phyloP scores from a whole-genome alignment of 2,797 vertebrate species.

The Myotis planiceps region DNA sequence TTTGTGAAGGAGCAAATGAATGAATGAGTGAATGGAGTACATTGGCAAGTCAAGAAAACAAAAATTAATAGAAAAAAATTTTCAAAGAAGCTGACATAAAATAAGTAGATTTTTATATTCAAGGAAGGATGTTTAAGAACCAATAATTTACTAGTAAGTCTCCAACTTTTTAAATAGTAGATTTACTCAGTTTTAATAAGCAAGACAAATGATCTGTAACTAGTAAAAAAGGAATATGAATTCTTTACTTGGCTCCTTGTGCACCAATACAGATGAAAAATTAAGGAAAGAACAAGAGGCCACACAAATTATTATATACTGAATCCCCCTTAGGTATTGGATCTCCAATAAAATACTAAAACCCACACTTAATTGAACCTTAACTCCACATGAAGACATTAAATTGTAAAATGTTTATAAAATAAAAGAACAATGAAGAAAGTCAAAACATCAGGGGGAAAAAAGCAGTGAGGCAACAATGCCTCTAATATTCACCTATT shows the following conservation, averaged over 20 bases:
- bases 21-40: background rate
- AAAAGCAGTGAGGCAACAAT: background rate
- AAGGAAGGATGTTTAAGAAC: slow-evolving; percentile 10
- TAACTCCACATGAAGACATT: background rate
- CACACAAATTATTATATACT: background rate
- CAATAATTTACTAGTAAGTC: background rate
- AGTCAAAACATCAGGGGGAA: slow-evolving; percentile 43
- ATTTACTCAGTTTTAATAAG: slow-evolving; percentile 31
- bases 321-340: background rate
- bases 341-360: background rate
- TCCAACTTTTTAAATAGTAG: background rate
- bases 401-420: slow-evolving; percentile 1
- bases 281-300: background rate
- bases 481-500: slow-evolving; percentile 21
- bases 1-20: background rate
- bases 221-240: slow-evolving; percentile 6
- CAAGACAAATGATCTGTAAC: background rate
- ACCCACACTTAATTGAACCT: background rate
- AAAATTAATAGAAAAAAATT: background rate
- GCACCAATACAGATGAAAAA: background rate
- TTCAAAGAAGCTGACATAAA: background rate
- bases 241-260: slow-evolving; percentile 29
- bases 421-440: background rate
- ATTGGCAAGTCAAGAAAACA: background rate
- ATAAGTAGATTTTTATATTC: slow-evolving; percentile 4